Evolutionary conservation across 2,797 vertebrate species (phyloP).

Genomic region (Ibycter americanus): DNA sequence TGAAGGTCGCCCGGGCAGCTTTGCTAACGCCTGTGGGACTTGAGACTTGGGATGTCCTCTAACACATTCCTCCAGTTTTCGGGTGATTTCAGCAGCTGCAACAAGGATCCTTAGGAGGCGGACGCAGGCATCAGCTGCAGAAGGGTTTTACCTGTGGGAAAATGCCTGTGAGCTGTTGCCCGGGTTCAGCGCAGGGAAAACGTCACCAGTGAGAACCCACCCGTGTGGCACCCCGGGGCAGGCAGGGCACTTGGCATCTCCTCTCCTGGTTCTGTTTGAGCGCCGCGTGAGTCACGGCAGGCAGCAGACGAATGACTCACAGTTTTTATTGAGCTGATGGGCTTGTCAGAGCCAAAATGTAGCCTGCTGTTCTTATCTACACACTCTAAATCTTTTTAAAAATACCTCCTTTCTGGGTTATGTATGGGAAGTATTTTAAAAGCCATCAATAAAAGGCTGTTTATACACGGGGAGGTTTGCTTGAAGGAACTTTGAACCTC

Average conservation of each 20-base stretch:
- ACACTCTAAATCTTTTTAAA: neutral
- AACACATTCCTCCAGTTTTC: fast-evolving
- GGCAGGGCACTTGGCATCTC: neutral
- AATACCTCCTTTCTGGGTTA: neutral
- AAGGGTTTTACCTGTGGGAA: neutral
- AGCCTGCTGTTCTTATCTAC: neutral
- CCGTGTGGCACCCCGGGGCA: neutral
- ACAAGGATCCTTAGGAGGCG: neutral
- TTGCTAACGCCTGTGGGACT: fast-evolving
- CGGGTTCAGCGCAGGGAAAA: fast-evolving
- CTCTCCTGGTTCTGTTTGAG: neutral
- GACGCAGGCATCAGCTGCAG: neutral
- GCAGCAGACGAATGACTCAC: neutral
- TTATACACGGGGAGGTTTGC: neutral
- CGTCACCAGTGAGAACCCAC: fast-evolving
- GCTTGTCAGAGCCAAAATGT: neutral
- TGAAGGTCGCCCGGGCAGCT: neutral
- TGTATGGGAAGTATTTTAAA: neutral
- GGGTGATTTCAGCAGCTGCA: neutral
- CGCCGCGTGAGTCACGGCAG: neutral
- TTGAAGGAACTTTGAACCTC: neutral
- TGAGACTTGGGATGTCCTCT: fast-evolving
- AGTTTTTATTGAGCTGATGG: neutral
- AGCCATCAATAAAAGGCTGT: neutral
- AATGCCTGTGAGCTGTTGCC: neutral